phyloP scores from a whole-genome alignment of 2,888 invertebrate species.

The Eudemis profundana region DNA sequence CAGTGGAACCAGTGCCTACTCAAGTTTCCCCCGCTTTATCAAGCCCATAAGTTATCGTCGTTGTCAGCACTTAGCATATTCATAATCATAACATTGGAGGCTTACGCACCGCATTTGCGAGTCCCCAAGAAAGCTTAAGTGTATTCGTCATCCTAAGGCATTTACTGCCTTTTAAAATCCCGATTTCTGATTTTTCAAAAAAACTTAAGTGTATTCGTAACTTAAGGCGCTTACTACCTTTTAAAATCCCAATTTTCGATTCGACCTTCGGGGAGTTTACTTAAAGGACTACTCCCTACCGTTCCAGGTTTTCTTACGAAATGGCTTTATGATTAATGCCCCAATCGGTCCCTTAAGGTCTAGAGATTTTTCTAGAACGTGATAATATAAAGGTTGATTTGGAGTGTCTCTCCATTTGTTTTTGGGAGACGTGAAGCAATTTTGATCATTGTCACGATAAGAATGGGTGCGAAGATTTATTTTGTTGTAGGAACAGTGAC shows the following conservation, averaged over 20 bases:
- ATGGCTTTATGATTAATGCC: constrained; percentile 38
- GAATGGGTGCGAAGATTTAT: neutral
- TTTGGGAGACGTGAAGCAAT: constrained; percentile 1
- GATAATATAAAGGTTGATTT: constrained; percentile 24
- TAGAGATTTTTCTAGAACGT: constrained; percentile 26
- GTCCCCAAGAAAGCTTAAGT: neutral
- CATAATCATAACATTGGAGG: neutral
- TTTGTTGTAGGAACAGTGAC: neutral
- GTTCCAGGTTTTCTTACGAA: constrained; percentile 25
- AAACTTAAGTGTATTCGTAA: neutral
- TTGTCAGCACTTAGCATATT: neutral
- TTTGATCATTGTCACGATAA: constrained; percentile 16
- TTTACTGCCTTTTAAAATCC: neutral
- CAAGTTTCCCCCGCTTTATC: neutral
- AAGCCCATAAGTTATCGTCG: neutral
- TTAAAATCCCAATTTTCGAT: neutral
- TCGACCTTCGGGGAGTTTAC: constrained; percentile 22
- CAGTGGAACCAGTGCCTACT: neutral
- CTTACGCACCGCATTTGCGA: neutral
- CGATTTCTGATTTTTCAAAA: neutral
- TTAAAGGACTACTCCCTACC: constrained; percentile 11
- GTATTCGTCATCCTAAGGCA: neutral
- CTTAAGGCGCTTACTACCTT: neutral
- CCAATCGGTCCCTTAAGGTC: constrained; percentile 31
- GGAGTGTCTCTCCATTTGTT: neutral